A percentile compares a stretch with the other conserved stretches of the same genome.
Evolutionary conservation across 2,888 invertebrate genomes (phyloP).

Genomic region (Lepeophtheirus nordmannii): DNA sequence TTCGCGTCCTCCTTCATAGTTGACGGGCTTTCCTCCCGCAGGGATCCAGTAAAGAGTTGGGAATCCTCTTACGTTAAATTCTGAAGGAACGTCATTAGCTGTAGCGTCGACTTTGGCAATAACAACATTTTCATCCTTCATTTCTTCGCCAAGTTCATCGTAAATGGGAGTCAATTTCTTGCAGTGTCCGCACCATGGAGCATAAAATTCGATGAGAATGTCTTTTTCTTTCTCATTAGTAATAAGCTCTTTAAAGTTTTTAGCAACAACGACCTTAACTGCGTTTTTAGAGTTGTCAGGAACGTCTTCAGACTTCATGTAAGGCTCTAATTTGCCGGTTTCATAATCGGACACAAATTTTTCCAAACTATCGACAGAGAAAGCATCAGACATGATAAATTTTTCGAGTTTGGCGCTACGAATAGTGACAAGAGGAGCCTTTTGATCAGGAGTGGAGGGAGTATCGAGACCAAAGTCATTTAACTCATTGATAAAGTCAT

Average conservation of each 20-base stretch:
- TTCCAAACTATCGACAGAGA: constrained; percentile 53
- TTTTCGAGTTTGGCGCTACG: constrained; percentile 70
- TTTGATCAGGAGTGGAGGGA: constrained; percentile 56
- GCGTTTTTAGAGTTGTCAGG: constrained; percentile 69
- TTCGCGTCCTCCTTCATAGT: constrained; percentile 69
- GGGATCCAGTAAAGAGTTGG: constrained; percentile 93
- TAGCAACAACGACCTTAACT: constrained; percentile 79
- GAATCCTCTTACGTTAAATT: constrained; percentile 86
- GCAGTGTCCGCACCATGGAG: constrained; percentile 98
- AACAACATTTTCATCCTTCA: constrained; percentile 66
- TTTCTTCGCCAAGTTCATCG: constrained; percentile 79
- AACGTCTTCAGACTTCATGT: constrained; percentile 82
- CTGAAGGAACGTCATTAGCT: constrained; percentile 85
- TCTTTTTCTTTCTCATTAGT: constrained; percentile 68
- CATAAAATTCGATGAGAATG: constrained; percentile 92
- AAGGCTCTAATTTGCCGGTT: constrained; percentile 67
- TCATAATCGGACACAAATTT: constrained; percentile 67
- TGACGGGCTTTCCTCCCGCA: constrained; percentile 39
- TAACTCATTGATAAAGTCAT: constrained; percentile 83
- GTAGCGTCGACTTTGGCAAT: constrained; percentile 98
- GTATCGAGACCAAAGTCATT: constrained; percentile 67
- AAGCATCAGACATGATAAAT: constrained; percentile 72
- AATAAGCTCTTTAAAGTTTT: constrained; percentile 90
- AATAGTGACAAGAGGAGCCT: constrained; percentile 75
- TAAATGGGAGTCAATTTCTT: constrained; percentile 83